Base-by-base conservation (phyloP, 2,888 invertebrate genomes). In the Aphidius colemani region DNA sequence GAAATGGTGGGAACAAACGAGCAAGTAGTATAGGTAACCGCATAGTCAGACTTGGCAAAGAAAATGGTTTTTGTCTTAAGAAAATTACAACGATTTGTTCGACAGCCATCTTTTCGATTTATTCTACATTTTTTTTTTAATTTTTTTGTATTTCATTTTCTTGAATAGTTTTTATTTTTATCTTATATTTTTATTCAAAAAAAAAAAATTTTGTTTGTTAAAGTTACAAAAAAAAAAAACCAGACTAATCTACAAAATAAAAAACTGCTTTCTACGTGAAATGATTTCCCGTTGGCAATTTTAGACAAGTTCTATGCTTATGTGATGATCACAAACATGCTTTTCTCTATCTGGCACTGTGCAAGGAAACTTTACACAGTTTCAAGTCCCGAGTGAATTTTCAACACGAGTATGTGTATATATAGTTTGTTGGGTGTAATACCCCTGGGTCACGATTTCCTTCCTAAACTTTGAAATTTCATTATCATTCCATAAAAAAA, bases 1-100 rank as follows among this genome's bases (percentile, higher is more conserved):
- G n/a, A 8, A 30, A 30, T 30, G 6, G 39, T 10, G 10, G 39
- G 45, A 63, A 56, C 60, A 65, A 64, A 58, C 59, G 59, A 46
- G 57, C 63, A 60, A 72, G 69, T 71, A 59, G 63, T 63, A 41
- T 41, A 63, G 53, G 59, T 70, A 68, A 67, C 70, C 68, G 73
- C 70, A 72, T 73, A 72, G 74, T 75, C 73, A 53, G 72, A 70
- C 67, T 64, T 67, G 68, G 66, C 68, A 65, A 67, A 63, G 68
- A 48, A 30, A 43, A 53, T 9, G 74, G 77, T 77, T 73, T 75
- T 77, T 74, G 74, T 72, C 72, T 72, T 74, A 75, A 75, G 75
- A 72, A 66, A 60, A 64, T 69, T 69, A 72, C 71, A 69, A 64
- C 65, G 69, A 64, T 70, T 70, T 69, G 71, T 75, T 73, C 56